phyloP scores from a whole-genome alignment of 2,113 vertebrate species.

The Miniopterus natalensis region DNA sequence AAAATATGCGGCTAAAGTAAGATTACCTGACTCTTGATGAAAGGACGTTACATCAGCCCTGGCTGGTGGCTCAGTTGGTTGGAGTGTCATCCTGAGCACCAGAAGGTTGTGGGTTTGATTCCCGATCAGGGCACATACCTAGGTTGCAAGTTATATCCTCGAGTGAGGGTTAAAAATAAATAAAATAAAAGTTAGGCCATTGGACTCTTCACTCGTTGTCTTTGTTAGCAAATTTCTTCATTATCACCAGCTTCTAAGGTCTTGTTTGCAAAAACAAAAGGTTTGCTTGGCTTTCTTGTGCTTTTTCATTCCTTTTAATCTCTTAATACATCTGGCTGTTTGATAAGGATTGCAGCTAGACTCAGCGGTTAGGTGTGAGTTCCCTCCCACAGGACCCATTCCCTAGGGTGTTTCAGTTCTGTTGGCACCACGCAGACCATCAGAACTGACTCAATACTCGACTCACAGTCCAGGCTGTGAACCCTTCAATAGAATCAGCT shows the following conservation, averaged over 20 bases:
- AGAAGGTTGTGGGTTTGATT: neutral
- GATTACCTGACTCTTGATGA: neutral
- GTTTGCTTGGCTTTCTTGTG: conserved; percentile 35
- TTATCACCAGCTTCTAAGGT: conserved; percentile 57
- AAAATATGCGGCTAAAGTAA: neutral
- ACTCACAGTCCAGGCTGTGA: neutral
- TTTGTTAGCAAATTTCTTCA: conserved; percentile 61
- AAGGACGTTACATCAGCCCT: neutral
- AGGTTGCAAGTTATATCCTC: no score
- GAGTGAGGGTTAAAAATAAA: neutral
- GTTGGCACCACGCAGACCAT: neutral
- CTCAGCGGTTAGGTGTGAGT: neutral
- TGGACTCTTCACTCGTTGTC: neutral
- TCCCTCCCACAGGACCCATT: neutral
- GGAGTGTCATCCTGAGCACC: neutral
- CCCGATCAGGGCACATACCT: neutral
- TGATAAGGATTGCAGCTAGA: conserved; percentile 41
- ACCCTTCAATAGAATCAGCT: neutral
- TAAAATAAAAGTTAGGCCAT: neutral
- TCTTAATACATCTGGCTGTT: neutral
- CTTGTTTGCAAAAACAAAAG: conserved; percentile 44
- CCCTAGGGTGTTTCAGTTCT: neutral
- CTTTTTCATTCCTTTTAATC: conserved; percentile 44
- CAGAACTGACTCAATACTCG: neutral
- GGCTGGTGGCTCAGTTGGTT: neutral